Evolutionary conservation across 2,888 invertebrate species (phyloP).

Genomic region (Isotomurus palustris): DNA sequence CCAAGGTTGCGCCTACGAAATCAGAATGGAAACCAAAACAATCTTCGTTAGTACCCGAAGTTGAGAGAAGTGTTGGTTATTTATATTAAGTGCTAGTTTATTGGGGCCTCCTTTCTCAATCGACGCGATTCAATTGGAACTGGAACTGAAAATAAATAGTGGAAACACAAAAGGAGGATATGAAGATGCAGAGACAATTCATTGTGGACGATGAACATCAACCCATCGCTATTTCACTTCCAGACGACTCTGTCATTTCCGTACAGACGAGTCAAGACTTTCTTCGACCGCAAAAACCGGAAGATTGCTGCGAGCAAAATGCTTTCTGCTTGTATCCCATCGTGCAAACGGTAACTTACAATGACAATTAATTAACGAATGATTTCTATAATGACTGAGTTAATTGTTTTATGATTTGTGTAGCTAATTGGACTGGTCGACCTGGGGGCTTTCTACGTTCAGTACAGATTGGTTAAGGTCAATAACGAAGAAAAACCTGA

Average conservation of each 20-base stretch:
- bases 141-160: too few relatives aligned
- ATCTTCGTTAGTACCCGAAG: too few relatives aligned
- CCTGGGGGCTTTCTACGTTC: constrained; percentile 7
- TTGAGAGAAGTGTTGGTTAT: too few relatives aligned
- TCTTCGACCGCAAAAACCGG: background rate
- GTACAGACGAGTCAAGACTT: constrained; percentile 7
- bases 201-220: constrained; percentile 5
- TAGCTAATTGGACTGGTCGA: constrained; percentile 7
- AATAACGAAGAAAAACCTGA: constrained; percentile 8
- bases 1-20: too few relatives aligned
- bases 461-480: constrained; percentile 2
- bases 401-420: background rate
- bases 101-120: background rate
- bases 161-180: background rate
- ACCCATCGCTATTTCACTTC: constrained; percentile 2
- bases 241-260: constrained; percentile 7
- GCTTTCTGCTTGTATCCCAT: constrained; percentile 10
- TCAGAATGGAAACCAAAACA: too few relatives aligned
- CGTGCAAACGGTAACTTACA: constrained; percentile 4
- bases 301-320: constrained; percentile 10
- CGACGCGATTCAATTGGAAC: background rate
- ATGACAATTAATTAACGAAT: background rate
- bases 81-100: too few relatives aligned
- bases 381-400: background rate
- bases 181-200: constrained; percentile 5